Evolutionary conservation across 1,140 invertebrate species (phyloP).

Genomic region (Cataglyphis hispanica): DNA sequence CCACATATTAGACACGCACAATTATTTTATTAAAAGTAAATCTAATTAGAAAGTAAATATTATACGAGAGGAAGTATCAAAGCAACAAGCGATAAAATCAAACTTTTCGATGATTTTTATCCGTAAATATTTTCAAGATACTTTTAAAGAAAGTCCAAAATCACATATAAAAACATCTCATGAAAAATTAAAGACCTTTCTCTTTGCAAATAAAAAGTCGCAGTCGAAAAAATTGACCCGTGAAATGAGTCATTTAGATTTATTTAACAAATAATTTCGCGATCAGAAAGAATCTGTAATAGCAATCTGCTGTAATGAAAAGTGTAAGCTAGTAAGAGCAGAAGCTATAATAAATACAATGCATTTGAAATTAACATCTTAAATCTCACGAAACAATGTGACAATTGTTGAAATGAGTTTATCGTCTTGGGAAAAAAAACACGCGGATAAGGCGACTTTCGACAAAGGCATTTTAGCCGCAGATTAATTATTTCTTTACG

Average conservation of each 20-base stretch:
- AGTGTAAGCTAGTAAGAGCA: not conserved
- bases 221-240: not conserved
- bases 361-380: not conserved
- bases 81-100: not conserved
- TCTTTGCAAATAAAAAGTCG: slow-evolving; percentile 7
- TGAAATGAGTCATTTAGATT: not conserved
- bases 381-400: slow-evolving; percentile 3
- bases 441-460: not conserved
- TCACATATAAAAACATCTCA: not conserved
- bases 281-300: not conserved
- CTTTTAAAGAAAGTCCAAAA: not conserved
- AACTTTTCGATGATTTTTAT: slow-evolving; percentile 3
- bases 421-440: not conserved
- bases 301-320: not conserved
- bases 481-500: slow-evolving; percentile 38
- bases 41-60: slow-evolving; percentile 28
- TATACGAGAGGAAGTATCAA: not conserved
- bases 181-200: not conserved
- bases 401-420: not conserved
- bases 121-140: not conserved
- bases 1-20: not conserved
- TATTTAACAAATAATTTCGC: not conserved
- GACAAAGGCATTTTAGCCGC: not conserved
- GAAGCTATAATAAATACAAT: not conserved
- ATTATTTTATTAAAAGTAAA: not conserved